Evolutionary conservation across 1,140 invertebrate genomes (phyloP), one percentile per base, ranked within the genome.

Genomic region (Mycetomoellerius zeteki): DNA sequence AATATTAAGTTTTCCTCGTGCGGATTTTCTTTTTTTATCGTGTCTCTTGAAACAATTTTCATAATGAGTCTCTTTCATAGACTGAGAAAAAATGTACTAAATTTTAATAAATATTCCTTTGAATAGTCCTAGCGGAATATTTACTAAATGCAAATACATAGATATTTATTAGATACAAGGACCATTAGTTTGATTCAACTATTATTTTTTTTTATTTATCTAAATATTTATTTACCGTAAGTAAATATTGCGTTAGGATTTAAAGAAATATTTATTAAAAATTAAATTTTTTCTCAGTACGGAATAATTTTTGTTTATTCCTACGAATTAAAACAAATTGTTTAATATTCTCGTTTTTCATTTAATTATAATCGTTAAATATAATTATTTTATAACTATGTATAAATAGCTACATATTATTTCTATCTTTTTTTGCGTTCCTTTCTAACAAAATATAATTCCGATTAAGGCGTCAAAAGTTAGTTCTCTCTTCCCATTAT

Each of bases 361-460:
- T 43, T 54, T 43, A 37, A 37, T 37, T 37, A 7, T 7, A 37
- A 37, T 37, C 1, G 33, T 37, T 8, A 37, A 3, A 37, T 37
- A 37, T 37, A 37, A 37, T 37, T 37, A 37, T 56, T 75, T 47
- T 47, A 47, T 62, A 62, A 37, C 7, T 37, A 37, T 37, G 33
- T 27, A 58, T n/a, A 62, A 62, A 62, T 19, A 65, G 16, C 8
- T 65, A 37, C 16, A 21, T 67, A 67, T 67, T 67, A 67, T 21
- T 67, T 10, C 33, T 21, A 43, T 43, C 2, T 8, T 33, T 65
- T 33, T 67, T 65, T 65, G 8, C 8, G 19, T 37, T 33, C n/a
- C 2, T 21, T 67, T 67, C 43, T 43, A 67, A 67, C 12, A 43
- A 33, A 65, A 67, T 43, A 21, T 33, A n/a, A 65, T 21, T 37